Base-by-base conservation (phyloP, 2,797 vertebrate genomes). In the Sebastes flavidus region DNA sequence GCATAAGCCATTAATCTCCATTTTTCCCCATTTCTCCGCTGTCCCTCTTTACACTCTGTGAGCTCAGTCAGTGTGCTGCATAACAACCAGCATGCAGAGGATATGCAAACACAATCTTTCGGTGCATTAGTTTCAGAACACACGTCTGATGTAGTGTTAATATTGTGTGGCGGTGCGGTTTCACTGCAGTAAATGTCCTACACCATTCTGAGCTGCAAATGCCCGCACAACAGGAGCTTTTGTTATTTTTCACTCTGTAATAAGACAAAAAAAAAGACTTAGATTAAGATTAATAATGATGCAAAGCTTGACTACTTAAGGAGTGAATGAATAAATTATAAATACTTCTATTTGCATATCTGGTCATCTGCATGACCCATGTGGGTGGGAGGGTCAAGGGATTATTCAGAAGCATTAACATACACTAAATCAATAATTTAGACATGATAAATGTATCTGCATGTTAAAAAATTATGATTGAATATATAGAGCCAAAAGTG, bases 1-100 rank as follows among this genome's bases (percentile, higher is more conserved):
- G 85, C 88, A 80, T 87, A 82, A 89, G 89, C 90, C 89, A 94
- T 94, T 91, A 93, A 94, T 94, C 91, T 94, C 74, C 55, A 92
- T 91, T 89, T 89, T 79, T 75, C 32, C 80, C 69, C 80, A 85
- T 92, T 89, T 84, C 80, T 88, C 77, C 71, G 71, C 89, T 79
- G 86, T 88, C 85, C 68, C 65, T 84, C n/a, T 83, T 79, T 68
- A 80, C 65, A 63, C 80, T 62, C 65, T 46, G 69, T 63, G 65
- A 74, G 75, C 75, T 79, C 77, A 72, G 80, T 77, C 81, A 56
- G 66, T 8, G 72, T 65, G 73, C 80, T 55, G 75, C 81, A 88
- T 78, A 36, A 87, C 81, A 90, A 75, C 24, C 80, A 71, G 67
- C 73, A 27, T 55, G 20, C 29, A 30, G 11, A 76, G 56, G 56